Evolutionary conservation across 1,140 invertebrate genomes (phyloP).

Genomic region (Monochamus saltuarius): DNA sequence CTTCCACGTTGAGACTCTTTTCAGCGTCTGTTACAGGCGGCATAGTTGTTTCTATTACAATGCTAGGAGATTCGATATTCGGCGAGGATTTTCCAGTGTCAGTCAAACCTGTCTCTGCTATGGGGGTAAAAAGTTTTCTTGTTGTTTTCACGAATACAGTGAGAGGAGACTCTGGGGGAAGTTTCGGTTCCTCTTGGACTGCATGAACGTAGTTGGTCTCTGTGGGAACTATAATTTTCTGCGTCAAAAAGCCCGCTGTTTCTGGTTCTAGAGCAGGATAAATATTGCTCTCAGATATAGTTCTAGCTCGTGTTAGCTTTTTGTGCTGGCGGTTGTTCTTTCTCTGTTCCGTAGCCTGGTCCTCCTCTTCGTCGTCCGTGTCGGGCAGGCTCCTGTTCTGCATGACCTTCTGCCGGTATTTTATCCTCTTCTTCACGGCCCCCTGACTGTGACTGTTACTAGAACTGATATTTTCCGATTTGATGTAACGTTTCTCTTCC

Average conservation of each 20-base stretch:
- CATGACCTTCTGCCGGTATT: constrained; percentile 40
- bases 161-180: constrained; percentile 39
- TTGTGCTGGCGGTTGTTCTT: constrained; percentile 27
- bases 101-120: constrained; percentile 51
- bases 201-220: constrained; percentile 32
- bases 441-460: constrained; percentile 33
- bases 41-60: too few relatives aligned
- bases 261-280: neutral
- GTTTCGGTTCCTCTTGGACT: constrained; percentile 16
- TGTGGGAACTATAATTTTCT: constrained; percentile 45
- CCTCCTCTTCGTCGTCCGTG: constrained; percentile 42
- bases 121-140: constrained; percentile 72
- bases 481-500: constrained; percentile 23
- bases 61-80: too few relatives aligned
- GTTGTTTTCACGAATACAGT: constrained; percentile 74
- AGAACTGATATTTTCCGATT: constrained; percentile 22
- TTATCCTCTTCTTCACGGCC: constrained; percentile 45
- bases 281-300: constrained; percentile 27
- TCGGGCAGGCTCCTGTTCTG: constrained; percentile 33
- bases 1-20: neutral
- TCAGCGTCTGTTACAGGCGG: too few relatives aligned
- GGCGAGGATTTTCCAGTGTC: neutral
- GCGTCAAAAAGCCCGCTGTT: neutral
- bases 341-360: constrained; percentile 19
- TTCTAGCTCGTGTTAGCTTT: constrained; percentile 29